Conservation (phyloP, 1,140 invertebrate species). For the Watersipora subatra region DNA sequence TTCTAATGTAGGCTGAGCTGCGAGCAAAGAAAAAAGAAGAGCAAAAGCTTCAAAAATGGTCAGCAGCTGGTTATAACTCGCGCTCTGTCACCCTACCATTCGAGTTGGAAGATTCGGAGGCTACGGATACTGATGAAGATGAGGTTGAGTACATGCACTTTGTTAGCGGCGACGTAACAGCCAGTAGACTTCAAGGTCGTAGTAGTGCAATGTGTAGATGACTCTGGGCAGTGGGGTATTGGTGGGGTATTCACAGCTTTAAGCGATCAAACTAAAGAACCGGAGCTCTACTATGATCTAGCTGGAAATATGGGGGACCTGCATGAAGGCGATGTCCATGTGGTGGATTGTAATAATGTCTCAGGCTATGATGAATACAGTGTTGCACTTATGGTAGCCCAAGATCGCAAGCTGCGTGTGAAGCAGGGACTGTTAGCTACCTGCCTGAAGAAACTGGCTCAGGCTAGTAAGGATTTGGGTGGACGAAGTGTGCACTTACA, state of each 20-base stretch:
- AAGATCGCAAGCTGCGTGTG: neutral
- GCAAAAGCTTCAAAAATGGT: slow-evolving; percentile 24
- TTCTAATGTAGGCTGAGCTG: slow-evolving; percentile 24
- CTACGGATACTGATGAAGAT: too few species aligned
- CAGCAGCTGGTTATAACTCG: slow-evolving; percentile 24
- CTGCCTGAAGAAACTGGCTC: neutral
- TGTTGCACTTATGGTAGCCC: neutral
- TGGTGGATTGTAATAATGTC: slow-evolving; percentile 17
- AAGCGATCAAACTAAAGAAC: slow-evolving; percentile 17
- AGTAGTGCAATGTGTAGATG: slow-evolving; percentile 23
- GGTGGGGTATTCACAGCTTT: slow-evolving; percentile 35
- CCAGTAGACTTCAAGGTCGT: slow-evolving; percentile 14
- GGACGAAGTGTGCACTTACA: slow-evolving; percentile 29
- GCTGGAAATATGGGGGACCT: slow-evolving; percentile 34
- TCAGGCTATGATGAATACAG: neutral
- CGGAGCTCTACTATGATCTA: slow-evolving; percentile 27
- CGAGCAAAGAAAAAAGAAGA: slow-evolving; percentile 25
- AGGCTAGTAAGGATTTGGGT: neutral
- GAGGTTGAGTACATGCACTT: slow-evolving; percentile 23
- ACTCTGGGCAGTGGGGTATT: slow-evolving; percentile 32
- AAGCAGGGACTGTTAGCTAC: neutral
- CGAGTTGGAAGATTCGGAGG: slow-evolving; percentile 16
- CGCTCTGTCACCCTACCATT: slow-evolving; percentile 13
- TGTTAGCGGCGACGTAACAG: slow-evolving; percentile 35
- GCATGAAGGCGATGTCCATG: slow-evolving; percentile 29